Evolutionary conservation across 2,888 invertebrate genomes (phyloP), one percentile per base, ranked within the genome.

Genomic region (Cheilosia vulpina): DNA sequence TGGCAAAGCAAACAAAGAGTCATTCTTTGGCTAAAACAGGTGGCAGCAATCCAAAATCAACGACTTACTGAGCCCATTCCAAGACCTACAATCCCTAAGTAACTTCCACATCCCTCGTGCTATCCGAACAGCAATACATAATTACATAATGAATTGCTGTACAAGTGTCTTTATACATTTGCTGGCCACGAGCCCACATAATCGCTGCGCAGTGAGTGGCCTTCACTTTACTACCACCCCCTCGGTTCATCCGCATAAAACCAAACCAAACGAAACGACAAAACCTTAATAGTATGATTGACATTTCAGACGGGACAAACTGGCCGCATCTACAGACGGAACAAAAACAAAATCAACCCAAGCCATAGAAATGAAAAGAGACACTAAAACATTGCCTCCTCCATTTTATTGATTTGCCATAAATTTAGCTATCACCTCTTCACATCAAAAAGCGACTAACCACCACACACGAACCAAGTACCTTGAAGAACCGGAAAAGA

Each of bases 171-270:
- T 9, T n/a, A 34, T n/a, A 19, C 15, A 19, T 27, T 11, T 47
- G 13, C 31, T 38, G 38, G 15, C 19, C 41, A 68, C 21, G 34
- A 72, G 60, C 47, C 69, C 65, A 79, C 79, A 79, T 84, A 84
- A 79, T 79, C 79, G 58, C 69, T 84, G 84, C 84, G 84, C 79
- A 79, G 79, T 75, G 79, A 69, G 58, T 75, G 78, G 83, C 83
- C 83, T 83, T 83, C 83, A 73, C 72, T 72, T 72, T 66, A 77
- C 47, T 75, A 47, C 43, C 34, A 69, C 62, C 45, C 62, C 41
- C 27, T 27, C 38, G 15, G 19, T 24, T 27, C 31, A 72, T 66
- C 53, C 47, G n/a, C 21, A 41, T 24, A 27, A 47, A 27, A 6
- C 13, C 69, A 55, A 52, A 45, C 17, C 69, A 55, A 52, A 45